Conservation (phyloP, 2,797 vertebrate genomes). For the Mus caroli region DNA sequence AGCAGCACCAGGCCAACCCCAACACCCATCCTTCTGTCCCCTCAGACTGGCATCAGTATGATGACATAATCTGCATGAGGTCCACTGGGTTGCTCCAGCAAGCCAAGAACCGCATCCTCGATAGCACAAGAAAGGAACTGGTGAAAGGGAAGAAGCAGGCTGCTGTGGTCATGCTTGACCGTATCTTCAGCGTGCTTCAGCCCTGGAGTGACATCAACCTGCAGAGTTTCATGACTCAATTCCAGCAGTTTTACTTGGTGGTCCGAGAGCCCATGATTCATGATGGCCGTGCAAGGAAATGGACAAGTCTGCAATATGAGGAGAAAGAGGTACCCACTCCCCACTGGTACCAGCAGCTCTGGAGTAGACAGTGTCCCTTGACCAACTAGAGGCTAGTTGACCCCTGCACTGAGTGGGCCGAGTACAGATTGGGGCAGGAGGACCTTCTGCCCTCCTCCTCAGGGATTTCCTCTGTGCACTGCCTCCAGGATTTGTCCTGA, state of each 20-base stretch:
- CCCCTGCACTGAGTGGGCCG: not conserved
- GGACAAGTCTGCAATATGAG: constrained; percentile 84
- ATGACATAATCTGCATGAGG: constrained; percentile 93
- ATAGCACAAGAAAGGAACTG: constrained; percentile 64
- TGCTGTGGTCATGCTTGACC: constrained; percentile 90
- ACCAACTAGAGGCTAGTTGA: fast-evolving
- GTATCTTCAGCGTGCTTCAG: constrained; percentile 92
- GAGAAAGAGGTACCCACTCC: constrained; percentile 85
- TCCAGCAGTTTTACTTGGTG: constrained; percentile 90
- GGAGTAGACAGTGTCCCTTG: not conserved
- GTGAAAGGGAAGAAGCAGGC: constrained; percentile 91
- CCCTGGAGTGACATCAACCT: constrained; percentile 90
- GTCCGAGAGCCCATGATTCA: constrained; percentile 84
- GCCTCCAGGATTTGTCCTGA: not conserved
- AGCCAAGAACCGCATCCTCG: fast-evolving
- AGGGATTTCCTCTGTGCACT: not conserved
- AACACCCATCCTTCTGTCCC: not conserved
- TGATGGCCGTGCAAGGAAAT: constrained; percentile 66
- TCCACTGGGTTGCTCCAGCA: fast-evolving
- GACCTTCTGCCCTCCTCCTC: fast-evolving
- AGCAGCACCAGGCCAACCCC: not conserved
- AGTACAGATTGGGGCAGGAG: too few species aligned
- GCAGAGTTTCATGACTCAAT: constrained; percentile 89
- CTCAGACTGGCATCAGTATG: constrained; percentile 97
- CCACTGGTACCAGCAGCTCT: not conserved